Conservation (phyloP, 2,113 vertebrate genomes). For the Sterrhoptilus dennistouni region DNA sequence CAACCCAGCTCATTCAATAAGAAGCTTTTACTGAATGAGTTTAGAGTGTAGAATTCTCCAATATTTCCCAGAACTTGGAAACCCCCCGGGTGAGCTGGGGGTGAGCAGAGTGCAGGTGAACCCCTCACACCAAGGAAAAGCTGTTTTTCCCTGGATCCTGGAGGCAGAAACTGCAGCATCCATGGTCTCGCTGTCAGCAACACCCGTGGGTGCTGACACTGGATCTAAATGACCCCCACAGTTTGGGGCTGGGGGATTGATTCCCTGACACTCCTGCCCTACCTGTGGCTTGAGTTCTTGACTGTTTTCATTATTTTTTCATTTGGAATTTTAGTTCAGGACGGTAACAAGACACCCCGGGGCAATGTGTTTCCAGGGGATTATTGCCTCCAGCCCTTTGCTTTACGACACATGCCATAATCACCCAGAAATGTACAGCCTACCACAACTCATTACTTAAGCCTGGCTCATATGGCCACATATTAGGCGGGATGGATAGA, state of each 20-base stretch:
- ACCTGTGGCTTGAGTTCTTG: background rate
- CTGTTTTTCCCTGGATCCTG: background rate
- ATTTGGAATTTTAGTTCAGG: slow-evolving; percentile 2
- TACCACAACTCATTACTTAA: slow-evolving; percentile 51
- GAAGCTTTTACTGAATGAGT: background rate
- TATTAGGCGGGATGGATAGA: background rate
- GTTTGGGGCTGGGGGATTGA: background rate
- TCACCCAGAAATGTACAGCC: background rate
- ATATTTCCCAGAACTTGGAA: fast-evolving
- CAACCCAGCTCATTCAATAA: background rate
- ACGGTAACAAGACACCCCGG: background rate
- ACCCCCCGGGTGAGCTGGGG: background rate
- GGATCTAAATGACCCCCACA: background rate
- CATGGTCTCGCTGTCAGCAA: background rate
- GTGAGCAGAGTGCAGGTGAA: background rate
- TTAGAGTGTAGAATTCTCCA: background rate
- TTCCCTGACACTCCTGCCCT: background rate
- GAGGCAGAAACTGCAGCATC: background rate
- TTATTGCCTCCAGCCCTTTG: slow-evolving; percentile 59
- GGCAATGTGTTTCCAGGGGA: slow-evolving; percentile 41
- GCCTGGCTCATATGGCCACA: background rate
- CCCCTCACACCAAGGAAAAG: background rate
- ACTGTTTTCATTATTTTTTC: slow-evolving; percentile 35
- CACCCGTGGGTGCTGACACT: background rate
- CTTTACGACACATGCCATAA: slow-evolving; percentile 55